These are phyloP conservation scores for Cyclina sinensis DNA, from an alignment of 1,140 invertebrate genomes.

Conservation along the genomic window DNA sequence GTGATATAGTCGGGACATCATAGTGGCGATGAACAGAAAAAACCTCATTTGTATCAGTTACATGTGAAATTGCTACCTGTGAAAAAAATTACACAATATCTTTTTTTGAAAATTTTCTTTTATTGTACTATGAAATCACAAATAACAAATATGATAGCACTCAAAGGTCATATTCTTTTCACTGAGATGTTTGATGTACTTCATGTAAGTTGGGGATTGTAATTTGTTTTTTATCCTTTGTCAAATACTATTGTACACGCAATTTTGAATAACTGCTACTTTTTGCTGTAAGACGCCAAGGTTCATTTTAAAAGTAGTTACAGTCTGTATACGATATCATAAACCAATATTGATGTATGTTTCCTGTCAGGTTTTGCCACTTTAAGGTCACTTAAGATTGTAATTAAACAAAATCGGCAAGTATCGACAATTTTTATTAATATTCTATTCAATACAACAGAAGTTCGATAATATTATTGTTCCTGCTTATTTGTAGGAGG, in stretches of 20 bases:
- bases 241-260: not conserved
- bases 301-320: not conserved
- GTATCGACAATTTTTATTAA: slow-evolving; percentile 19
- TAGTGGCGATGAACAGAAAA: not conserved
- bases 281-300: not conserved
- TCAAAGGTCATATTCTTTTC: slow-evolving; percentile 1
- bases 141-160: not conserved
- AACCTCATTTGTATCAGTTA: slow-evolving; percentile 38
- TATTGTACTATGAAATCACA: not conserved
- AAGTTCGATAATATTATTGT: slow-evolving; percentile 9
- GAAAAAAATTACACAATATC: slow-evolving; percentile 36
- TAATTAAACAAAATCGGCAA: slow-evolving; percentile 28
- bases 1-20: not conserved
- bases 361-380: slow-evolving; percentile 6
- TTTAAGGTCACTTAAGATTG: slow-evolving; percentile 55
- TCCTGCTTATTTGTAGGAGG: not conserved
- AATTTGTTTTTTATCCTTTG: slow-evolving; percentile 15
- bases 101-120: slow-evolving; percentile 24
- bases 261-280: slow-evolving; percentile 23
- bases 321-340: not conserved
- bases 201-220: not conserved
- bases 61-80: slow-evolving; percentile 8
- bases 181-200: not conserved
- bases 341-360: slow-evolving; percentile 42
- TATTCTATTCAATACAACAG: slow-evolving; percentile 5